Evolutionary conservation across 2,888 invertebrate genomes (phyloP).

Genomic region (Heliconius ismenius): DNA sequence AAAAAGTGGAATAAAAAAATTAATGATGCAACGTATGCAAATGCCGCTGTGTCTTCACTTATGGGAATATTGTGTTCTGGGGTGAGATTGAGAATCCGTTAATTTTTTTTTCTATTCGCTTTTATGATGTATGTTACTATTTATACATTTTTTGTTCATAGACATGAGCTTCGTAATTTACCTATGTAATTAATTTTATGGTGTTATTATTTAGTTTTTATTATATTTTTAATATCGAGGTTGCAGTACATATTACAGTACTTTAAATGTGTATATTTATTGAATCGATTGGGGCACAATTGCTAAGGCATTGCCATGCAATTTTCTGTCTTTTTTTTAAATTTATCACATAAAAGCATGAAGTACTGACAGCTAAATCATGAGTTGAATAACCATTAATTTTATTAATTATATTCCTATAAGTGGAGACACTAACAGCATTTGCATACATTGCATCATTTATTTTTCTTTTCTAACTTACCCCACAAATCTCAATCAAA

Average conservation of each 20-base stretch:
- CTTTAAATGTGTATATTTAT: too few relatives aligned
- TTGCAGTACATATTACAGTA: too few relatives aligned
- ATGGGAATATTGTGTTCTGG: conserved; percentile 61
- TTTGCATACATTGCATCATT: too few relatives aligned
- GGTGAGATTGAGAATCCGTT: conserved; percentile 41
- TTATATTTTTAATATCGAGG: too few relatives aligned
- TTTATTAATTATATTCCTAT: too few relatives aligned
- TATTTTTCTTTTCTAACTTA: too few relatives aligned
- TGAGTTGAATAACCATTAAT: not conserved
- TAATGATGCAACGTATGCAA: conserved; percentile 78
- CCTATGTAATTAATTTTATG: not conserved
- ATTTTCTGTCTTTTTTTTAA: not conserved
- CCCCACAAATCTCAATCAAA: too few relatives aligned
- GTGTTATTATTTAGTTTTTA: not conserved
- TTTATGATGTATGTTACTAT: conserved; percentile 8
- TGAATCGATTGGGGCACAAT: too few relatives aligned
- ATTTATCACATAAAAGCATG: not conserved
- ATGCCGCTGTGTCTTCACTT: conserved; percentile 59
- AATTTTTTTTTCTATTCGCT: conserved; percentile 39
- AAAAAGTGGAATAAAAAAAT: conserved; percentile 65
- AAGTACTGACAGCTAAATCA: not conserved
- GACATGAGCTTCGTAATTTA: not conserved
- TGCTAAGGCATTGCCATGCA: too few relatives aligned
- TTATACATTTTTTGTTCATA: not conserved
- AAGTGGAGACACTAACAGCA: too few relatives aligned